phyloP scores from a whole-genome alignment of 2,888 invertebrate genomes.

The Mythimna ferrago region DNA sequence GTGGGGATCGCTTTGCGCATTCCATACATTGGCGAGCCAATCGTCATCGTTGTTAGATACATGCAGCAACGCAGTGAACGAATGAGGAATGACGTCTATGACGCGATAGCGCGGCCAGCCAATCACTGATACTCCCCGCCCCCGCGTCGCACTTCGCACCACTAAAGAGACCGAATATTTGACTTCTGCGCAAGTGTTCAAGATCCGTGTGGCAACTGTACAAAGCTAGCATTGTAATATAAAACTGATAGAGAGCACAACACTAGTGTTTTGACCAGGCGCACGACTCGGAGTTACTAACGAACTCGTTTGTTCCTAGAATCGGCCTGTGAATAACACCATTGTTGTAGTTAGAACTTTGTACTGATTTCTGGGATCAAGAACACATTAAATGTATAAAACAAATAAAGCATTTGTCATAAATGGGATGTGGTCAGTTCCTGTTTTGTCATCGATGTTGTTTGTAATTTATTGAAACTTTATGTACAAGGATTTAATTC shows the following conservation, averaged over 20 bases:
- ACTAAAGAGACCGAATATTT: no score
- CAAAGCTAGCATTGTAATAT: conserved; percentile 55
- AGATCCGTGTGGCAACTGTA: no score
- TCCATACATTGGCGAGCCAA: no score
- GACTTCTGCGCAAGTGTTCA: no score
- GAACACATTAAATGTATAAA: conserved; percentile 14
- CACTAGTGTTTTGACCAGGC: conserved; percentile 34
- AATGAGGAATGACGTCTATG: no score
- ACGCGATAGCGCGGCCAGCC: no score
- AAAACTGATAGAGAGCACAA: conserved; percentile 48
- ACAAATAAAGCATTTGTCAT: not conserved
- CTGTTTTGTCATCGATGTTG: not conserved
- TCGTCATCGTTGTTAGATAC: no score
- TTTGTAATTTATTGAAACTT: not conserved
- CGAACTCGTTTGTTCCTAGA: conserved; percentile 49
- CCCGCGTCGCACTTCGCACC: no score
- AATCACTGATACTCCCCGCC: no score
- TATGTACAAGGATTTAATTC: no score
- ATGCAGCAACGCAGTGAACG: no score
- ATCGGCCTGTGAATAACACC: conserved; percentile 45
- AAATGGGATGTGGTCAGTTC: not conserved
- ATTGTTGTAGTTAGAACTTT: conserved; percentile 56
- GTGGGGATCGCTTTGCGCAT: no score
- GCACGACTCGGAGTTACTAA: conserved; percentile 36
- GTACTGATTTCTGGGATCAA: conserved; percentile 47